Conservation (phyloP, 2,797 vertebrate genomes). For the Tenualosa ilisha region DNA sequence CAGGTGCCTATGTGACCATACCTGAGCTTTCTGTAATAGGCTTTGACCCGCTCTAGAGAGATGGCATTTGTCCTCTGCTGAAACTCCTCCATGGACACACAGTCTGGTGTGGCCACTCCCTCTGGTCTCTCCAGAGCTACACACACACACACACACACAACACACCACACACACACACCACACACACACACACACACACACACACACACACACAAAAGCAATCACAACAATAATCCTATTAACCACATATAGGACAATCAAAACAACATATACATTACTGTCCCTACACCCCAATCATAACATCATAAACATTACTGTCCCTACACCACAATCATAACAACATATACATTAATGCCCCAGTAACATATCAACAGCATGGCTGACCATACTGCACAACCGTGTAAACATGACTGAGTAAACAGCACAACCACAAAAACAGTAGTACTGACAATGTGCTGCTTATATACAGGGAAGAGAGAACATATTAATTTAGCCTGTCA, state of each 20-base stretch:
- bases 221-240: no score
- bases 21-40: constrained; percentile 97
- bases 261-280: not conserved
- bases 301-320: no score
- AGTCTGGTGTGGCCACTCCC: constrained; percentile 75
- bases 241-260: no score
- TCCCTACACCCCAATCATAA: not conserved
- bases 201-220: not conserved
- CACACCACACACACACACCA: constrained; percentile 17
- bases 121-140: constrained; percentile 87
- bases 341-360: no score
- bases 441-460: no score
- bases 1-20: constrained; percentile 50
- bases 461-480: not conserved
- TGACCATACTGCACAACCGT: no score
- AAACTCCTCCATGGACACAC: constrained; percentile 78
- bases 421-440: no score
- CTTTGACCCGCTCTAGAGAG: constrained; percentile 96
- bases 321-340: no score
- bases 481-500: not conserved
- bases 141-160: constrained; percentile 36
- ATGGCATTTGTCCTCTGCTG: constrained; percentile 88
- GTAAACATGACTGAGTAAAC: no score
- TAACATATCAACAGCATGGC: no score
- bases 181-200: constrained; percentile 46